Evolutionary conservation across 2,113 vertebrate genomes (phyloP), one percentile per base, ranked within the genome.

Genomic region (Camelus dromedarius): DNA sequence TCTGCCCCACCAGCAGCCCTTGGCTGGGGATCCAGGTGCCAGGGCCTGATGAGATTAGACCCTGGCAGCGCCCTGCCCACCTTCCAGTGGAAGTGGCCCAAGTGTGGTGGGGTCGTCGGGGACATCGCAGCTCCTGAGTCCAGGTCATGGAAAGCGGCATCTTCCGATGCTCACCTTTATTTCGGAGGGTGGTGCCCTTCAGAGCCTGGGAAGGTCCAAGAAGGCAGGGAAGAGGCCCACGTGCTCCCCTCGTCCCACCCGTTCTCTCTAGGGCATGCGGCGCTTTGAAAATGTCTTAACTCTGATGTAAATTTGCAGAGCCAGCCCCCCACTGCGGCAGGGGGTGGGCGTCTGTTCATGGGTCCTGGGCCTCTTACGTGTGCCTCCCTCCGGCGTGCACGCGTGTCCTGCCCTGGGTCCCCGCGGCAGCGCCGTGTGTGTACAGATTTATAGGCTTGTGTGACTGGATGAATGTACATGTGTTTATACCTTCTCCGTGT

Each of bases 401-500:
- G 84, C 72, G 14, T 95, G 94, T 96, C 92, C 90, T 85, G 8
- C 93, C 98, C 89, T 89, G 62, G 66, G 89, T 96, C 93, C 93
- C 83, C 95, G 0, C 5, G 93, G 93, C 94, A 89, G 93, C 93
- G 79, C 81, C 95, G 97, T 90, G 66, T 35, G 64, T 98, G 97
- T 98, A 97, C 98, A 98, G 97, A 98, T 95, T 92, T 97, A 89
- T 96, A 96, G 97, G 95, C 97, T 96, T 94, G 97, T 97, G 93
- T 98, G 97, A 98, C 97, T 96, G 96, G 98, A 96, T 97, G 97
- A 98, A 98, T 98, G 98, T 98, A 98, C 92, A 96, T 98, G 98
- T 97, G 97, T 98, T 97, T 98, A 97, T 97, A 98, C 54, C 91
- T 96, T 81, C 97, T 98, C 90, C 95, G 50, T 98, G 98, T 98